Evolutionary conservation across 2,888 invertebrate species (phyloP), one percentile per base, ranked within the genome.

Genomic region (Monochamus alternatus): DNA sequence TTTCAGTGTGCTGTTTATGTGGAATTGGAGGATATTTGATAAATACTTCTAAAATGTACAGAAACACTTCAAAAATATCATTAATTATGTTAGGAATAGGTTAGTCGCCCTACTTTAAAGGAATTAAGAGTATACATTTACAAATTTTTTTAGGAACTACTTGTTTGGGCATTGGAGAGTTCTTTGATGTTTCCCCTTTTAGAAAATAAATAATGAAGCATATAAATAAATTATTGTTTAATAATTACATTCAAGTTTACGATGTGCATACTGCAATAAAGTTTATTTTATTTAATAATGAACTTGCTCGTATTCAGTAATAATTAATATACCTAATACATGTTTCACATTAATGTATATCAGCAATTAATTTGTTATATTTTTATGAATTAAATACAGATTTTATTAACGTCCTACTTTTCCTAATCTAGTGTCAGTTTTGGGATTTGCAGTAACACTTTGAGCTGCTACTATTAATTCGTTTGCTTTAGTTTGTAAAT

Each of bases 401-500:
- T 38, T 38, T 52, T 10, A 82, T 89, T 89, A 93, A 84, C 89
- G 90, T 79, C 98, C 98, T 82, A 98, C 98, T 92, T 96, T 95
- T 69, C 98, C 98, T 64, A 99, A 90, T 87, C 94, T 95, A 0
- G 97, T 96, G 87, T 99, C 98, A 78, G 98, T 99, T 90, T 97
- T 97, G 2, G 98, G 99, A 91, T 99, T 95, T 4, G 98, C 98
- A 0, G 99, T 99, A 1, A 99, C 91, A 78, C 91, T 93, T 90
- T 99, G 99, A 3, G 98, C 96, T 62, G 94, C 92, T 1, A 98
- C 99, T 81, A 99, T 95, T 0, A 96, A 94, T 88, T 98, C 97
- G 89, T 99, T 99, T 68, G 98, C 97, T 84, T 92, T 93, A 0
- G 97, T 98, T 88, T 99, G 99, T 67, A 99, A 91, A 79, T 95